These are phyloP conservation scores for Gopherus flavomarginatus DNA, from an alignment of 2,113 vertebrate species.

Conservation along the genomic window DNA sequence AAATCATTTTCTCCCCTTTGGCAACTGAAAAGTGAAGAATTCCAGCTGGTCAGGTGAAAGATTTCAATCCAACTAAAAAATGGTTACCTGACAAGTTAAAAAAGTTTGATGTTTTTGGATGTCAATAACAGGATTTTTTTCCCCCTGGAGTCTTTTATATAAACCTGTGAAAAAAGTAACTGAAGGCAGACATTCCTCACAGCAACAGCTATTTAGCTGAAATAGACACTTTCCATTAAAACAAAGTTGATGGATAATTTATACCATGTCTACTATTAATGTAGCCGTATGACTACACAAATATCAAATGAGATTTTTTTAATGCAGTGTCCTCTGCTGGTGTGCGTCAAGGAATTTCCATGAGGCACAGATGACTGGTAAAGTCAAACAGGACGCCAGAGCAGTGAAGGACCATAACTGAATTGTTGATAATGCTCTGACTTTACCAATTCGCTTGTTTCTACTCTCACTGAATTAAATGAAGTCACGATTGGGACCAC, in stretches of 20 bases:
- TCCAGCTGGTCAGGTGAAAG: not conserved
- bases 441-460: not conserved
- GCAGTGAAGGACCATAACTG: not conserved
- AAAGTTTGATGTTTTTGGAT: not conserved
- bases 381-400: not conserved
- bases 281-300: not conserved
- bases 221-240: not conserved
- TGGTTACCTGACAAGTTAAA: not conserved
- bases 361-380: not conserved
- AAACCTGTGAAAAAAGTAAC: not conserved
- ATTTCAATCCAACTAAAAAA: not conserved
- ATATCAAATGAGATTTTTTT: not conserved
- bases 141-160: not conserved
- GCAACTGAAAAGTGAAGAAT: not conserved
- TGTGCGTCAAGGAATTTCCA: not conserved
- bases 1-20: not conserved
- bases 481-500: rapidly evolving
- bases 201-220: not conserved
- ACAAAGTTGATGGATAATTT: not conserved
- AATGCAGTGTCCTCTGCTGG: not conserved
- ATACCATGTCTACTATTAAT: not conserved
- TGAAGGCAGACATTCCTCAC: not conserved
- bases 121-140: not conserved
- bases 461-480: not conserved
- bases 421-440: too few species aligned